phyloP scores from a whole-genome alignment of 2,888 invertebrate genomes.

The Arctia plantaginis region DNA sequence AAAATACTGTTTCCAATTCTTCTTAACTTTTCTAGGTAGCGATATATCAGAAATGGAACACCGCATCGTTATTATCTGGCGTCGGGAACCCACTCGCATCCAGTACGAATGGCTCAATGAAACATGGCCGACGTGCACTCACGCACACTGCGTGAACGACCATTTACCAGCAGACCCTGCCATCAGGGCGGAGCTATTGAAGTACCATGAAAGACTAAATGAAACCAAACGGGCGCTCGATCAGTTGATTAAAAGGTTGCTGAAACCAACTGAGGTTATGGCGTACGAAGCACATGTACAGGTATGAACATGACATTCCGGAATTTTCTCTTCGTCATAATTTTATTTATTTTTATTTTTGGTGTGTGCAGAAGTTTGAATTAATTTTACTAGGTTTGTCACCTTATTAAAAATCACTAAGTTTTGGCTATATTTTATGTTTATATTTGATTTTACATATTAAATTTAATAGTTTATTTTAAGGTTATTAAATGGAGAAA shows the following conservation, averaged over 20 bases:
- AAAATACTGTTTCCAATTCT: background rate
- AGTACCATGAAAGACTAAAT: slow-evolving; percentile 85
- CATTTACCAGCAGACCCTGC: slow-evolving; percentile 59
- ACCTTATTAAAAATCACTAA: no score
- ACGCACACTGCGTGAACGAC: slow-evolving; percentile 63
- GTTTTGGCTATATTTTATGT: no score
- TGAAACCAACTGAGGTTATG: slow-evolving; percentile 91
- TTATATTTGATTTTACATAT: no score
- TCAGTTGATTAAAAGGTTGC: slow-evolving; percentile 89
- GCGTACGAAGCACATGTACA: slow-evolving; percentile 93
- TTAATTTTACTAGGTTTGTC: no score
- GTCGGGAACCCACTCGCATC: slow-evolving; percentile 93
- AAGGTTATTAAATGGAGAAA: no score
- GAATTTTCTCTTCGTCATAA: background rate
- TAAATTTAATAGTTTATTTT: no score
- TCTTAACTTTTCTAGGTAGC: slow-evolving; percentile 71
- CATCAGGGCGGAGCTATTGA: slow-evolving; percentile 70
- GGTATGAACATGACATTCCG: slow-evolving; percentile 68
- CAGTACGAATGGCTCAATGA: slow-evolving; percentile 96
- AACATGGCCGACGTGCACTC: slow-evolving; percentile 88
- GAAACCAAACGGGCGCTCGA: slow-evolving; percentile 91
- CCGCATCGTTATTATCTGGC: slow-evolving; percentile 96
- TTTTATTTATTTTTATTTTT: background rate
- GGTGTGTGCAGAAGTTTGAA: no score
- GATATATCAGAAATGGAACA: slow-evolving; percentile 86